These are phyloP conservation scores for Gambelia wislizenii DNA, from an alignment of 2,797 vertebrate genomes.

Conservation along the genomic window DNA sequence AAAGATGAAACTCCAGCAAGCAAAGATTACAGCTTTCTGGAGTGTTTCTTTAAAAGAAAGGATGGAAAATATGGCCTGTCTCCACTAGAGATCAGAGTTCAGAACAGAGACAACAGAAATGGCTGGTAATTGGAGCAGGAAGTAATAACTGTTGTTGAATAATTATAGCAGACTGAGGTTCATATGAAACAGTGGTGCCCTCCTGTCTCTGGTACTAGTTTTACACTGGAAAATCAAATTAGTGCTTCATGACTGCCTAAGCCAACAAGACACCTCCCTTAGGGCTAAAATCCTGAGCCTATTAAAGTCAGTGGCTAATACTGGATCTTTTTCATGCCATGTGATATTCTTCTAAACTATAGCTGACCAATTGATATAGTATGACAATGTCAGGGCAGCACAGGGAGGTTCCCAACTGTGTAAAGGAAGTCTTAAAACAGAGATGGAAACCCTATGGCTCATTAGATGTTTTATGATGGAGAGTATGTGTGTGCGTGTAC, in stretches of 20 bases:
- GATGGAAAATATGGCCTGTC: background rate
- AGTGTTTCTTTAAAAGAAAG: conserved; percentile 6
- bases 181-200: background rate
- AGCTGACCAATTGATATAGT: background rate
- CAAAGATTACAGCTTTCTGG: conserved; percentile 4
- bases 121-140: conserved; percentile 7
- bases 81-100: background rate
- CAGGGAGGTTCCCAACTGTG: background rate
- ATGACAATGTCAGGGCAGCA: background rate
- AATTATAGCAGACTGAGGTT: background rate
- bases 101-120: background rate
- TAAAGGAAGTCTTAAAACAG: background rate
- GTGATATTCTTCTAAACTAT: background rate
- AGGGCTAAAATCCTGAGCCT: background rate
- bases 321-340: background rate
- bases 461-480: background rate
- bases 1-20: background rate
- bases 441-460: background rate
- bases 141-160: background rate
- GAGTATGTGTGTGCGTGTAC: too few species aligned
- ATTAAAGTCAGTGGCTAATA: background rate
- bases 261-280: background rate
- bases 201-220: background rate
- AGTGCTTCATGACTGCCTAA: background rate
- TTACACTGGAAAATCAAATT: background rate